Evolutionary conservation across 2,113 vertebrate species (phyloP), one percentile per base, ranked within the genome.

Genomic region (Pelusios castaneus): DNA sequence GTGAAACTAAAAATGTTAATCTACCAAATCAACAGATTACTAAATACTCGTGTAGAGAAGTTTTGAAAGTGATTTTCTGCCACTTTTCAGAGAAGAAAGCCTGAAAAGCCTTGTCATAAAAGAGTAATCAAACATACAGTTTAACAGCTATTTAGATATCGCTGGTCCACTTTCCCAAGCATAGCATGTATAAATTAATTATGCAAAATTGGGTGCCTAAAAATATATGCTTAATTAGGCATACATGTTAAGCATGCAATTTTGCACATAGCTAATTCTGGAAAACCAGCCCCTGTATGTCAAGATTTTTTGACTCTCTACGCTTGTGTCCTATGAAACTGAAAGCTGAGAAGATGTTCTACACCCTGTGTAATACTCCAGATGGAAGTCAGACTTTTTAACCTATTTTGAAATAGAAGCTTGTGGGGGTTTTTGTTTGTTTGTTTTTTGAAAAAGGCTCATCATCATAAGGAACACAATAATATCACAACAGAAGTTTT

Each of bases 181-280:
- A n/a, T 67, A n/a, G 31, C 90, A 51, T 83, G 38, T 27, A 51
- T 11, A 89, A 80, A 85, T 41, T 58, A 80, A 25, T 52, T 5
- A 14, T 52, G 49, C 51, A 58, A 31, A 80, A 25, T 8, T 67
- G 63, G 56, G 55, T 84, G 49, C 47, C n/a, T 80, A 8, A 73
- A n/a, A 89, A 34, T 0, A 86, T 16, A 47, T 17, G 70, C 0
- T 21, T 43, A 89, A 51, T 55, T 2, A 9, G 70, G 31, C 14
- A 81, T 0, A 34, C 11, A 13, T 34, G 0, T 19, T 41, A 13
- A 47, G 56, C 75, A 84, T 2, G 43, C 88, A 88, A 47, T 41
- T 54, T 38, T 73, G 77, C 51, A 56, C 27, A 80, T 31, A 43
- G 0, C 0, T 60, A 80, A n/a, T 27, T 94, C 79, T n/a, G 17